Base-by-base conservation (phyloP, 2,797 vertebrate genomes). In the Botia kubotai region DNA sequence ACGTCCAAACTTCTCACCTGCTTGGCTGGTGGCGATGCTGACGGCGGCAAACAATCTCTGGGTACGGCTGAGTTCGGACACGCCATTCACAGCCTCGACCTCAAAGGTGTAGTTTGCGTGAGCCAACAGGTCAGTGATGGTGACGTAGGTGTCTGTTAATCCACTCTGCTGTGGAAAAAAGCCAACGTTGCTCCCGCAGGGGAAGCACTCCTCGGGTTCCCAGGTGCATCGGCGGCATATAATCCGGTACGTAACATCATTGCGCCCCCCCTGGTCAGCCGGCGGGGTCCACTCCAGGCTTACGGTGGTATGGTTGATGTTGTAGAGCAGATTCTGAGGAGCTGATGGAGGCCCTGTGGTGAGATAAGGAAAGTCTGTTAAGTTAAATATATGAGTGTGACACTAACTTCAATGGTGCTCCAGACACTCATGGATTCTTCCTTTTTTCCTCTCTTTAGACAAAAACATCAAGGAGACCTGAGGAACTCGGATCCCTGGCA, bases 101-200 rank as follows among this genome's bases (percentile, higher is more conserved):
- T 99, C 98, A 79, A 99, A 98, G 0, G 97, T 99, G 87, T 99
- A 99, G 93, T 99, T 99, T 83, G 97, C 97, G 4, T 99, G 98
- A 70, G 97, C 96, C n/a, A 99, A 92, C 88, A 99, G 94, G 90
- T 99, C 98, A 89, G 96, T 85, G 88, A 98, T 90, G 79, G 93
- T 97, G 90, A 97, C 95, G 62, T 95, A 98, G 80, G 96, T 97
- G 90, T 99, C 97, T 87, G 93, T 94, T 91, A 99, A 94, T 92
- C 96, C 96, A 65, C 95, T 95, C 93, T 98, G 97, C 82, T 96
- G 94, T 0, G 98, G 97, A 81, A 94, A 93, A 92, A 92, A 99
- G 89, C 95, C 96, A 91, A 98, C 96, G 82, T 96, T 97, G 50
- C 95, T 95, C 81, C 97, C 97, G 83, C 98, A 99, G 0, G 96